phyloP scores from a whole-genome alignment of 2,113 vertebrate species.

The Saccopteryx leptura region DNA sequence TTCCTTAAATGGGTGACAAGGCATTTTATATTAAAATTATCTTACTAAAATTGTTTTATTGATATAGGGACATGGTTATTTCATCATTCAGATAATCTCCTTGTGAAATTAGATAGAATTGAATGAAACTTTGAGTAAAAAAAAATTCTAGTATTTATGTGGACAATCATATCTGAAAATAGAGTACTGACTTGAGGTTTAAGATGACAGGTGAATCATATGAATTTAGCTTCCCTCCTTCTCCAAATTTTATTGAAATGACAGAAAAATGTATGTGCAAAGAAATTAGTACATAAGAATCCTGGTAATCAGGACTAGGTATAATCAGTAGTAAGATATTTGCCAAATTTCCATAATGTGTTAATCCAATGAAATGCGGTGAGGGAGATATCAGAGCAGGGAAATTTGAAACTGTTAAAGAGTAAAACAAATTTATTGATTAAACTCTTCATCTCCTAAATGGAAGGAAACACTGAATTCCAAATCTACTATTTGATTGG shows the following conservation, averaged over 20 bases:
- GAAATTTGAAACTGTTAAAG: neutral
- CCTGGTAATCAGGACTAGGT: neutral
- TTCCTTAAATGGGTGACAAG: neutral
- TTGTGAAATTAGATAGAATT: neutral
- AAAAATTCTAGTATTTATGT: neutral
- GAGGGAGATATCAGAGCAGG: neutral
- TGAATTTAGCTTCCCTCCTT: neutral
- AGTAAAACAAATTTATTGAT: neutral
- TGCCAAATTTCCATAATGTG: neutral
- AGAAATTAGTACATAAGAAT: neutral
- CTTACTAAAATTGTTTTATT: neutral
- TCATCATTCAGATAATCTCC: neutral
- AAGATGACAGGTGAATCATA: neutral
- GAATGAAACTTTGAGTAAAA: neutral
- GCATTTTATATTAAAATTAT: neutral
- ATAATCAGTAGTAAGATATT: neutral
- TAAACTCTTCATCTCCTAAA: neutral
- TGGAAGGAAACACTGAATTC: neutral
- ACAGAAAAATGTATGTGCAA: neutral
- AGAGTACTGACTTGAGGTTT: neutral
- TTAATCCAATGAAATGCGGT: neutral
- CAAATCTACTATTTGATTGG: neutral
- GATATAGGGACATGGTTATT: neutral
- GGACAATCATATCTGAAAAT: neutral
- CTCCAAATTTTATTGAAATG: conserved; percentile 10